Base-by-base conservation (phyloP, 2,113 vertebrate genomes). In the Mixornis gularis region DNA sequence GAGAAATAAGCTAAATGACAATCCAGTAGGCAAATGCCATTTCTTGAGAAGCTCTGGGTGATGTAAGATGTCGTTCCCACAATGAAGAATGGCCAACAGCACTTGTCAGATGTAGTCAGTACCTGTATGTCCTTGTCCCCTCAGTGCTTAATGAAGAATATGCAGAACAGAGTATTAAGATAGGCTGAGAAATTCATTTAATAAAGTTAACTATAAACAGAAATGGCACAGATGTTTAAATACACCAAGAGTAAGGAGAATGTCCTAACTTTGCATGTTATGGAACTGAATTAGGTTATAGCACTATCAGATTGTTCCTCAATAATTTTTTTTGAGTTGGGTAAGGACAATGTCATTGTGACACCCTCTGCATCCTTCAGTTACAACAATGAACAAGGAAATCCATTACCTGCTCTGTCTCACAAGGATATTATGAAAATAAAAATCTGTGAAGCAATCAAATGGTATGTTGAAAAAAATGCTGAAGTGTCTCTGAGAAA, bases 401-500 rank as follows among this genome's bases (percentile, higher is more conserved):
- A 74, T 46, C 30, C 32, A 68, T 29, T 48, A 79, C 22, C 36
- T 74, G 29, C 49, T 81, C n/a, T 66, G 40, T 68, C 41, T 93
- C 73, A 86, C 40, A 87, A 71, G 41, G 12, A 38, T 76, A 85
- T 76, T 69, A 76, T 18, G n/a, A 87, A 95, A 84, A 81, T 7
- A 70, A 14, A 83, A 74, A 34, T 32, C 32, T 71, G 20, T 73
- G 43, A 93, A 80, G 56, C 44, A 87, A 84, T 71, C 36, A 84
- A 89, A 84, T 60, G 30, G 41, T 52, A 68, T 24, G n/a, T 26
- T 74, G 48, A 84, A 87, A 92, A 90, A 43, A 84, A 81, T 32
- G 84, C 25, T 40, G 12, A 59, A 51, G 32, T 48, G 9, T 36
- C 40, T 59, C 51, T 74, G 29, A 76, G 36, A 79, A 92, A 91